These are phyloP conservation scores for Lasioglossum zephyrum DNA, from an alignment of 2,888 invertebrate species.

Conservation along the genomic window DNA sequence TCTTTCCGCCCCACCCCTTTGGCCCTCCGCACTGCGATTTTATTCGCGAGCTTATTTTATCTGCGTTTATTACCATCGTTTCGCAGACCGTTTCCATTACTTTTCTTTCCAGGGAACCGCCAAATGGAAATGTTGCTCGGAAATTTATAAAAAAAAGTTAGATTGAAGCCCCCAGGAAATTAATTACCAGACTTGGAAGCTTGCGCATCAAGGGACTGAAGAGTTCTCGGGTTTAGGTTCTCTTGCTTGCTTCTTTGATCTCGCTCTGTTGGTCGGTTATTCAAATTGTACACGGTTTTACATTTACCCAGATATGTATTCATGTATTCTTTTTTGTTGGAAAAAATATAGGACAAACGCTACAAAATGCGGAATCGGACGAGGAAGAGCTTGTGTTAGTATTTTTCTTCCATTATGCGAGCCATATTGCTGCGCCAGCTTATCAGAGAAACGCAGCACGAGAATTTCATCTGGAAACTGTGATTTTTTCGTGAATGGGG, in stretches of 20 bases:
- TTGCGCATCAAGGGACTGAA: neutral
- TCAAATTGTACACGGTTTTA: neutral
- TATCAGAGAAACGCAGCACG: neutral
- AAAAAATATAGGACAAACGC: no score
- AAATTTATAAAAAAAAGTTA: neutral
- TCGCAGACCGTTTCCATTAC: constrained; percentile 17
- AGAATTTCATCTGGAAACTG: neutral
- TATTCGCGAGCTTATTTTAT: constrained; percentile 23
- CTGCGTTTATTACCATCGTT: constrained; percentile 41
- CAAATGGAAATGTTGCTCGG: constrained; percentile 22
- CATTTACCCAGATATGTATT: neutral
- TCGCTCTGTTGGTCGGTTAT: neutral
- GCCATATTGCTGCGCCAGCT: neutral
- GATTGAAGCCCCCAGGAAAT: neutral
- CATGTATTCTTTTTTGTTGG: no score
- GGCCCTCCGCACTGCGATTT: neutral
- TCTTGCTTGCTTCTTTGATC: neutral
- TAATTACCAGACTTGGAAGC: neutral
- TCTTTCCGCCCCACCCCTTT: neutral
- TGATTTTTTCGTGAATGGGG: neutral
- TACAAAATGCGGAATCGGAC: no score
- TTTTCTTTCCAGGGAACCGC: neutral
- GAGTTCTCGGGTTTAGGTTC: neutral
- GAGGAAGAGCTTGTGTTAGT: neutral
- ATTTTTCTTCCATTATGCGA: neutral